phyloP scores from a whole-genome alignment of 2,888 invertebrate species.

The Drepana falcataria region DNA sequence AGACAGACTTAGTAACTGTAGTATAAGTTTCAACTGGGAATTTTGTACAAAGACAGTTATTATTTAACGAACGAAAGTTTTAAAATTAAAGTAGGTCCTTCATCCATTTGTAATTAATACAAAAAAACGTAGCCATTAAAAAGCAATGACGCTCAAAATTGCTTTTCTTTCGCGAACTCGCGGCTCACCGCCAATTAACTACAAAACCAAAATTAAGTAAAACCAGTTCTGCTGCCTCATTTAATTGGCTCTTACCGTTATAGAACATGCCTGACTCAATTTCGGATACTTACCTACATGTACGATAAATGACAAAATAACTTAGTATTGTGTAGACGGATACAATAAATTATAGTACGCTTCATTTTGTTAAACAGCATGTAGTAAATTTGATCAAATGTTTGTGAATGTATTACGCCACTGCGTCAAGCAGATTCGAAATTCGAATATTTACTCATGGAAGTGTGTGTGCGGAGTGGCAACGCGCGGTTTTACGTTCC shows the following conservation, averaged over 20 bases:
- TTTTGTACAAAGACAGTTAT: too few relatives aligned
- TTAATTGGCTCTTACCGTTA: slow-evolving; percentile 44
- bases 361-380: slow-evolving; percentile 15
- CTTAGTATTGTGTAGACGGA: slow-evolving; percentile 5
- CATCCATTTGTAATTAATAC: background rate
- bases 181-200: slow-evolving; percentile 34
- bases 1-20: too few relatives aligned
- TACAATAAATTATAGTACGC: slow-evolving; percentile 4
- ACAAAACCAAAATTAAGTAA: slow-evolving; percentile 34
- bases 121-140: slow-evolving; percentile 18
- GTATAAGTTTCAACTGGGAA: too few relatives aligned
- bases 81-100: background rate
- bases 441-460: slow-evolving; percentile 45
- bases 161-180: slow-evolving; percentile 21
- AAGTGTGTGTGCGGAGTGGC: slow-evolving; percentile 36
- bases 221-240: slow-evolving; percentile 29
- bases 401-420: background rate
- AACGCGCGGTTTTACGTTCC: slow-evolving; percentile 30
- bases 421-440: slow-evolving; percentile 52
- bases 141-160: slow-evolving; percentile 23
- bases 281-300: slow-evolving; percentile 12
- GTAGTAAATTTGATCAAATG: background rate
- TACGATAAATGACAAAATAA: too few relatives aligned
- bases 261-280: slow-evolving; percentile 6
- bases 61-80: background rate